Base-by-base conservation (phyloP, 1,140 invertebrate species). In the Rhyacophila brunnea region DNA sequence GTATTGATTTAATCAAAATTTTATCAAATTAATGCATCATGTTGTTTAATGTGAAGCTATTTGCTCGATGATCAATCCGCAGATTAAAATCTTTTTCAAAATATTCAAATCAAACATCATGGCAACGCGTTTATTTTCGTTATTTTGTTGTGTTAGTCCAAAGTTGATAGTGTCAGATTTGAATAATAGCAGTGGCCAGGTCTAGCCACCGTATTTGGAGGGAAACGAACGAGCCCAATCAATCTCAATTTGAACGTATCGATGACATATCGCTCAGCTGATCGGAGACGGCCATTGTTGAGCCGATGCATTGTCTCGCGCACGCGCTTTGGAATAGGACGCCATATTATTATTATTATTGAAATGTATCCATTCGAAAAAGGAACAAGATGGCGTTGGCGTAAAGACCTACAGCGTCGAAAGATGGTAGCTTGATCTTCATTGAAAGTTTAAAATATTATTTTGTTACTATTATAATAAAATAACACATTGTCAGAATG, bases 211-310 rank as follows among this genome's bases (percentile, higher is more conserved):
- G 23, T 28, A 28, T 28, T 28, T 28, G 23, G 23, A 28, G 4
- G 9, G 23, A 28, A 28, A 9, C 23, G 9, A 28, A 13, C 35
- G 3, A 9, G 14, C 13, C 32, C 45, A 10, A 60, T 60, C 58
- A 54, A 60, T 60, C 58, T 60, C 44, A 23, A 60, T 60, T 54
- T 14, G 19, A n/a, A 54, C 28, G 50, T 46, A 42, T 60, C 58
- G 58, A 48, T 60, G 58, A 54, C 58, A 54, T 53, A 60, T 60
- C 43, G 49, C 17, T 52, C 48, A 54, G 42, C 50, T 60, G 58
- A 53, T 60, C 51, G 18, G 11, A n/a, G 32, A 28, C 28, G 11
- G 32, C 42, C 48, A 52, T 59, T 52, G 56, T 59, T 51, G 47
- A 36, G 20, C 40, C 45, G 46, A 18, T 23, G 13, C 23, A 44